Percentiles rank a stretch among this genome's conserved stretches.
These are phyloP conservation scores for Asteroscopus sphinx DNA, from an alignment of 2,888 invertebrate species.

Conservation along the genomic window DNA sequence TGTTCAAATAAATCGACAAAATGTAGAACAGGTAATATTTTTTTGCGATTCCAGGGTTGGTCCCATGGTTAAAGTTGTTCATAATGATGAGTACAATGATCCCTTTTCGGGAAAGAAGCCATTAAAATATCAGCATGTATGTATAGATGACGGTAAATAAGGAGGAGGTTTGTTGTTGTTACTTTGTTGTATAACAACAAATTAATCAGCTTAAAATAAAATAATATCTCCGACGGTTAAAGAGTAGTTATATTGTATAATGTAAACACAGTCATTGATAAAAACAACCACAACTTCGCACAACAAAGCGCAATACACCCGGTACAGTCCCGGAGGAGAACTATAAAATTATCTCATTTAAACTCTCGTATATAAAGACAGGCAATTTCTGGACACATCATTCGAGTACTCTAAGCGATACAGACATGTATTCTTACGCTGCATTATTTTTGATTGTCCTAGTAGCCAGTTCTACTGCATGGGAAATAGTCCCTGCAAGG, in stretches of 20 bases:
- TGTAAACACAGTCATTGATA: not conserved
- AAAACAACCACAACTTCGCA: not conserved
- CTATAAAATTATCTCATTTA: constrained; percentile 10
- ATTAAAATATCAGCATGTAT: no score
- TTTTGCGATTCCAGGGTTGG: no score
- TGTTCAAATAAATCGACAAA: no score
- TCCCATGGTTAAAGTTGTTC: no score
- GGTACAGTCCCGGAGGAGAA: constrained; percentile 13
- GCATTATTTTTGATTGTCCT: constrained; percentile 24
- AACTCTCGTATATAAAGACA: constrained; percentile 13
- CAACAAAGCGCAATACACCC: not conserved
- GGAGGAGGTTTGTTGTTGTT: no score
- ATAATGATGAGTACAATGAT: no score
- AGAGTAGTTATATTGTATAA: not conserved
- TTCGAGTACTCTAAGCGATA: constrained; percentile 11
- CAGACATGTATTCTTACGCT: constrained; percentile 38
- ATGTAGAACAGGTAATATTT: no score
- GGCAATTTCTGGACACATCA: constrained; percentile 13
- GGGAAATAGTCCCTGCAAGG: constrained; percentile 2
- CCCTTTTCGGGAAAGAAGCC: no score
- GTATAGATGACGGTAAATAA: no score
- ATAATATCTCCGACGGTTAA: no score
- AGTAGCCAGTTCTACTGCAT: constrained; percentile 26
- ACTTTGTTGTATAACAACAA: no score
- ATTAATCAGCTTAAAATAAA: no score